Conservation (phyloP, 2,888 invertebrate species). For the Apamea sordens region DNA sequence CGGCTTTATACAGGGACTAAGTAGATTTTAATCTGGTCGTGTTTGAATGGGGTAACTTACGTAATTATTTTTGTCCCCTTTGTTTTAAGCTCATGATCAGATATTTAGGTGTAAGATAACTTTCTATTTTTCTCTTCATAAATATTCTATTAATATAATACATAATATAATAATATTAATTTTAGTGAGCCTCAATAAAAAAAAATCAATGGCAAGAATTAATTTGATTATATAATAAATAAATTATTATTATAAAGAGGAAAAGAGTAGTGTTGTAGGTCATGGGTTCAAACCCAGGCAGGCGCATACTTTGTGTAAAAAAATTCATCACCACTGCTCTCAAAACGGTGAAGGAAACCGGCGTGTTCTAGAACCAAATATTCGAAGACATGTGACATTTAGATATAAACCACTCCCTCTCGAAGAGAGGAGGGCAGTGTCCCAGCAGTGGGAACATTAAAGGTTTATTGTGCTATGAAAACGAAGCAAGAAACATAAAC, state of each 20-base stretch:
- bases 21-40: conserved; percentile 19
- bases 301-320: not conserved
- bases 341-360: not conserved
- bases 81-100: not conserved
- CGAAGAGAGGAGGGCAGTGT: not conserved
- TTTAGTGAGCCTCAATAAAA: no score
- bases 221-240: no score
- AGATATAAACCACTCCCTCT: not conserved
- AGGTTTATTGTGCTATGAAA: not conserved
- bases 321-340: not conserved
- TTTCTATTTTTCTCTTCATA: not conserved
- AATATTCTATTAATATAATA: not conserved
- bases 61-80: not conserved
- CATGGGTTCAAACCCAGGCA: not conserved
- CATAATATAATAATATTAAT: no score
- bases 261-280: not conserved
- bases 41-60: conserved; percentile 18
- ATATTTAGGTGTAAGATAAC: no score
- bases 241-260: no score
- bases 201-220: no score
- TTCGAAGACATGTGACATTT: not conserved
- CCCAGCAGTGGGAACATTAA: not conserved
- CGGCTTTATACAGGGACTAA: not conserved
- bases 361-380: not conserved
- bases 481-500: not conserved